A percentile compares a stretch with the other conserved stretches of the same genome.
These are phyloP conservation scores for Globodera rostochiensis DNA, from an alignment of 1,140 invertebrate genomes.

Conservation along the genomic window DNA sequence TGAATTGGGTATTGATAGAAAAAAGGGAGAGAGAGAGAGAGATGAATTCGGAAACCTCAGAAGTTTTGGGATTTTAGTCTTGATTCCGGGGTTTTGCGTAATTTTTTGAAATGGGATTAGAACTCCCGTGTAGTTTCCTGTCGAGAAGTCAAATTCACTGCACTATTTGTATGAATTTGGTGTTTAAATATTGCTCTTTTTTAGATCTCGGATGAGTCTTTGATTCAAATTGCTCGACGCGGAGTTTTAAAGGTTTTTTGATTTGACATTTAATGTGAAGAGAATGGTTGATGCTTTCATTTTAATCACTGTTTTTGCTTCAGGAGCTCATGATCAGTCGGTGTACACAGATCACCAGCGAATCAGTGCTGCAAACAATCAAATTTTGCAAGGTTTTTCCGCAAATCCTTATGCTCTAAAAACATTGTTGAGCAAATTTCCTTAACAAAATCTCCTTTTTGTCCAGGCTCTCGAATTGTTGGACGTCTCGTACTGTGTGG, in stretches of 20 bases:
- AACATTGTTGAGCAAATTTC: not conserved
- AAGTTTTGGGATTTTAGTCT: too few relatives aligned
- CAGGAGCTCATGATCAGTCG: slow-evolving; percentile 14
- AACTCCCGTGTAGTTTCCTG: too few relatives aligned
- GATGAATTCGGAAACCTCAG: too few relatives aligned
- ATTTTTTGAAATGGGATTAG: too few relatives aligned
- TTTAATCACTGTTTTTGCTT: not conserved
- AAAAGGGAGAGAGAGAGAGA: too few relatives aligned
- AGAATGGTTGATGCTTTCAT: not conserved
- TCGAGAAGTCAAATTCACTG: too few relatives aligned
- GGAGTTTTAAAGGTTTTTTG: slow-evolving; percentile 12
- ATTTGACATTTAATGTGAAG: not conserved
- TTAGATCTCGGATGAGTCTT: slow-evolving; percentile 13
- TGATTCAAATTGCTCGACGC: slow-evolving; percentile 14
- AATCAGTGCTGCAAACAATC: slow-evolving; percentile 9
- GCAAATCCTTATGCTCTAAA: not conserved
- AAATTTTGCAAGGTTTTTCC: slow-evolving; percentile 17
- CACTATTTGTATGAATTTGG: too few relatives aligned
- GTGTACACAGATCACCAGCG: slow-evolving; percentile 18
- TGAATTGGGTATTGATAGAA: too few relatives aligned
- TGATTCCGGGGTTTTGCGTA: too few relatives aligned
- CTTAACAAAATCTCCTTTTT: not conserved
- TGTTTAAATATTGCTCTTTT: not conserved
- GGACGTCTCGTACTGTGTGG: slow-evolving; percentile 20
- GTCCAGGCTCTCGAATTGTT: not conserved